Evolutionary conservation across 2,113 vertebrate genomes (phyloP).

Genomic region (Corythornis cristatus): DNA sequence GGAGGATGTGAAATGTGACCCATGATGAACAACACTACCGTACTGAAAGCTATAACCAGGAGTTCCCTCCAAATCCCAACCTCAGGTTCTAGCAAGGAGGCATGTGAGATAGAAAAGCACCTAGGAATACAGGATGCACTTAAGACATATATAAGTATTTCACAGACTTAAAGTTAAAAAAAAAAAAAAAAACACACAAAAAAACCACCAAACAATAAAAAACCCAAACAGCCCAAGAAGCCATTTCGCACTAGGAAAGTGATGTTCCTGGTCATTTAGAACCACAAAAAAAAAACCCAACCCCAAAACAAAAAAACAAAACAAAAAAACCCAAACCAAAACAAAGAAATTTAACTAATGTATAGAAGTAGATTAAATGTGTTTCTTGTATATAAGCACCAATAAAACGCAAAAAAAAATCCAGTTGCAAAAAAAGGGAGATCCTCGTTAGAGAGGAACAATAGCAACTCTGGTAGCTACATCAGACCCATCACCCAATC

Average conservation of each 20-base stretch:
- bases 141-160: not conserved
- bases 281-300: too few species aligned
- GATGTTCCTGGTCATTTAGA: too few species aligned
- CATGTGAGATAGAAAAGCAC: slow-evolving; percentile 11
- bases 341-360: not conserved
- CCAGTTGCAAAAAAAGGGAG: not conserved
- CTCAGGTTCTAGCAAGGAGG: not conserved
- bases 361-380: not conserved
- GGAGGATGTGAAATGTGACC: not conserved
- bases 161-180: not conserved
- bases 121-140: not conserved
- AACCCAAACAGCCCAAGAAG: not conserved
- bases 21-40: not conserved
- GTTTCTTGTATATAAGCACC: not conserved
- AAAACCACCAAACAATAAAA: not conserved
- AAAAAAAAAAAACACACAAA: not conserved
- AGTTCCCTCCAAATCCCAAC: not conserved
- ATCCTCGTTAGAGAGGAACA: not conserved
- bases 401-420: not conserved
- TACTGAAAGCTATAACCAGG: not conserved
- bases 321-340: too few species aligned
- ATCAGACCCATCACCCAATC: not conserved
- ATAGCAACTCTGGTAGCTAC: not conserved
- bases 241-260: not conserved
- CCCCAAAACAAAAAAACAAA: not conserved